Percentiles rank a stretch among this genome's conserved stretches.
These are phyloP conservation scores for Canis aureus DNA, from an alignment of 2,113 vertebrate genomes.

Conservation along the genomic window DNA sequence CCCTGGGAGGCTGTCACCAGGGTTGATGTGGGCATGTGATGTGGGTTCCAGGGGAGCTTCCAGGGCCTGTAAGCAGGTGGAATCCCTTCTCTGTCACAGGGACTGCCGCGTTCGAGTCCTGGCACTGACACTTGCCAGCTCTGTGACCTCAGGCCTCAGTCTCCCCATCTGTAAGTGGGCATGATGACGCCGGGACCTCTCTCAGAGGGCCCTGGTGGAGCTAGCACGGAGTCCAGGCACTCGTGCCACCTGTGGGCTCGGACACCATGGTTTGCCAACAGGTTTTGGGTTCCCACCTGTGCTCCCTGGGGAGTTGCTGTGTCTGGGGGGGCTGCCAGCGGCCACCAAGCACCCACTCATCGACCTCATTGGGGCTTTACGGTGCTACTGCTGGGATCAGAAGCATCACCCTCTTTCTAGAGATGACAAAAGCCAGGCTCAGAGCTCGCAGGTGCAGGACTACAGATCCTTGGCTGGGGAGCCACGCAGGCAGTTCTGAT, in stretches of 20 bases:
- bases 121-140: neutral
- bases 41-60: rapidly evolving
- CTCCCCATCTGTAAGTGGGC: neutral
- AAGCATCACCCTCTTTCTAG: rapidly evolving
- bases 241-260: neutral
- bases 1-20: neutral
- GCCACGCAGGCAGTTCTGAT: neutral
- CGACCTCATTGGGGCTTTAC: neutral
- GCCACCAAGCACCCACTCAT: rapidly evolving
- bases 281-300: neutral
- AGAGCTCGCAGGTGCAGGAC: rapidly evolving
- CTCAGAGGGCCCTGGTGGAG: neutral
- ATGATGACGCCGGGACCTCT: rapidly evolving
- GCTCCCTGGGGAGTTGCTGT: rapidly evolving
- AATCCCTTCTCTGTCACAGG: neutral
- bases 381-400: neutral
- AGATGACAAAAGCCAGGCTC: neutral
- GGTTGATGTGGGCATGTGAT: neutral
- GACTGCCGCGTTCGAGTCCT: neutral
- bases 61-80: rapidly evolving
- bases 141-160: neutral
- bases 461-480: neutral
- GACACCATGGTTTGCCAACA: no score
- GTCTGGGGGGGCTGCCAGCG: rapidly evolving
- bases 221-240: rapidly evolving